A percentile compares a stretch with the other conserved stretches of the same genome.
These are phyloP conservation scores for Arizona elegans DNA, from an alignment of 2,113 vertebrate genomes.

Conservation along the genomic window DNA sequence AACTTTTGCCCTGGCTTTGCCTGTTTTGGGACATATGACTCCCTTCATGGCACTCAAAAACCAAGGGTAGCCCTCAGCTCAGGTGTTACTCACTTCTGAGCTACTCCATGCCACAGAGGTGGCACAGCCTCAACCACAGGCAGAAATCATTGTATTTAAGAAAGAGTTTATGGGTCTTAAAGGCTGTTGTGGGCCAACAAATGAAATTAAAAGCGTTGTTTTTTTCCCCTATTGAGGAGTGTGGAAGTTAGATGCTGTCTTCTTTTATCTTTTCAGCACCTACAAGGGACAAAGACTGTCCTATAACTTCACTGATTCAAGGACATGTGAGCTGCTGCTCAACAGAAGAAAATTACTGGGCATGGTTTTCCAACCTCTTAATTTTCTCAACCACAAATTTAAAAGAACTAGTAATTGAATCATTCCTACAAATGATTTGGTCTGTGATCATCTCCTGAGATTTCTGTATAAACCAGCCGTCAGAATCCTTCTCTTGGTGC, in stretches of 20 bases:
- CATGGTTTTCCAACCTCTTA: neutral
- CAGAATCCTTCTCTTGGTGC: neutral
- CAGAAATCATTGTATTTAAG: neutral
- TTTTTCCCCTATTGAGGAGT: neutral
- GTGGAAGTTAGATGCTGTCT: neutral
- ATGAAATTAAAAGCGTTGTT: neutral
- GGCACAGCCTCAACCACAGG: neutral
- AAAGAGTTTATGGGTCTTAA: neutral
- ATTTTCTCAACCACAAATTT: neutral
- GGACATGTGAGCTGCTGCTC: neutral
- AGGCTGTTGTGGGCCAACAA: neutral
- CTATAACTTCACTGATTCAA: neutral
- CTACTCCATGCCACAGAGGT: neutral
- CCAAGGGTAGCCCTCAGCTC: neutral
- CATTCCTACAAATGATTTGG: neutral
- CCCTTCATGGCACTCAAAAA: neutral
- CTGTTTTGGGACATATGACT: neutral
- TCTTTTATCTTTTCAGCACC: neutral
- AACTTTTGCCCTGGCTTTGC: neutral
- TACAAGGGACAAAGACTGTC: neutral
- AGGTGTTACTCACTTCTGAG: neutral
- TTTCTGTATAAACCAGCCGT: neutral
- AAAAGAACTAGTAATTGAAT: slow-evolving; percentile 5
- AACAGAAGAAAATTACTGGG: neutral
- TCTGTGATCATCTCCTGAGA: neutral